phyloP scores from a whole-genome alignment of 1,140 invertebrate species.

The Euglossa dilemma region DNA sequence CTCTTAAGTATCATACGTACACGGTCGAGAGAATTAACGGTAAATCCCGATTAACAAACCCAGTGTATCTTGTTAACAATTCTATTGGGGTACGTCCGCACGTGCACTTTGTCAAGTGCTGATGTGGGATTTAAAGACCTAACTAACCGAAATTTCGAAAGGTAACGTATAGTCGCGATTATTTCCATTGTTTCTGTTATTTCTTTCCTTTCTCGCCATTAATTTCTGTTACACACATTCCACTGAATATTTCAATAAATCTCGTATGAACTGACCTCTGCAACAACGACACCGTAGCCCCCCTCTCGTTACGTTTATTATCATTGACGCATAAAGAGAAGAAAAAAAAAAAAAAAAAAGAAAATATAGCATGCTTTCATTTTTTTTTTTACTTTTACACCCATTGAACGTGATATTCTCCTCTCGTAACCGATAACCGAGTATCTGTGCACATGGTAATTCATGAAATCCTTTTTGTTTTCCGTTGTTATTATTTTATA shows the following conservation, averaged over 20 bases:
- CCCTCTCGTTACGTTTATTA: neutral
- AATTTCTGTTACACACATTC: neutral
- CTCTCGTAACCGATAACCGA: neutral
- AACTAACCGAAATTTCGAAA: constrained; percentile 39
- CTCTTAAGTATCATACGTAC: constrained; percentile 36
- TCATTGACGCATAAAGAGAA: neutral
- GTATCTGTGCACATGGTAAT: neutral
- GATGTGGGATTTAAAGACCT: constrained; percentile 14
- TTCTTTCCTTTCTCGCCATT: neutral
- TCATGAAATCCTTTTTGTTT: neutral
- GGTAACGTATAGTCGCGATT: constrained; percentile 45
- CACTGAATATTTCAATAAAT: neutral
- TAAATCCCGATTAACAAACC: constrained; percentile 80
- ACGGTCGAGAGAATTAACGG: constrained; percentile 53
- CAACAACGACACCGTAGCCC: neutral
- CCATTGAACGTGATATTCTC: neutral
- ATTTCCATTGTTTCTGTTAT: neutral
- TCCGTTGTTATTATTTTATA: neutral
- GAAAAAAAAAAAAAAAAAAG: too few relatives aligned
- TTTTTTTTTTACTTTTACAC: constrained; percentile 13
- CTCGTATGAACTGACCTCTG: neutral
- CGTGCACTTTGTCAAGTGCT: constrained; percentile 26
- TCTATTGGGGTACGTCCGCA: constrained; percentile 42
- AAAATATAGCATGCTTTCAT: constrained; percentile 36
- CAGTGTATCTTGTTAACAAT: constrained; percentile 68